Base-by-base conservation (phyloP, 1,140 invertebrate genomes). In the Pentalonia nigronervosa region DNA sequence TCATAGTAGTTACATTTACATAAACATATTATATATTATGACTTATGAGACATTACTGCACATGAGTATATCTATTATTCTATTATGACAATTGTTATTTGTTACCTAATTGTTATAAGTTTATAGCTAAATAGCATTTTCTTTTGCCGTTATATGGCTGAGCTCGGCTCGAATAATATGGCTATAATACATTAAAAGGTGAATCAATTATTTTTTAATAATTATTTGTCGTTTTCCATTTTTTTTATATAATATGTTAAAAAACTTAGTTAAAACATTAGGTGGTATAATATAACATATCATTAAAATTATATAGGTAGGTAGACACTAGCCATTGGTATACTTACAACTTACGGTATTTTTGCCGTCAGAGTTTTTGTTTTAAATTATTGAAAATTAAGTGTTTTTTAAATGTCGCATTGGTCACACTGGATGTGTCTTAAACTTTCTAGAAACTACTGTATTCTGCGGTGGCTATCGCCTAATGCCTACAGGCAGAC, bases 391-490 rank as follows among this genome's bases (percentile, higher is more conserved):
- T 17, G n/a, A 17, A 67, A 30, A 76, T 76, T 76, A 76, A 86
- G 14, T 20, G 45, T 47, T 86, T 87, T 45, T 48, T n/a, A 36
- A 89, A 34, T 36, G n/a, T 89, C 23, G 48, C 48, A 56, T 89
- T 89, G 88, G 88, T 56, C 88, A 89, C 88, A 89, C 88, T 89
- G 88, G 3, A 89, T 23, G 23, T 56, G n/a, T 89, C 34, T 89
- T 89, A 23, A 36, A 56, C 34, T 89, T 89, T 89, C 48, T 56
- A 89, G 34, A 21, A 56, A n/a, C 34, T 89, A 41, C 41, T 53
- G 9, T 53, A 89, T 89, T 89, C n/a, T 89, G 50, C 53, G 25
- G 41, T 45, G 36, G 34, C 8, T 83, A 83, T 7, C 11, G 14
- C 34, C 20, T 83, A 83, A 17, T 36, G 67, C 30, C 41, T 87